Evolutionary conservation across 1,140 invertebrate genomes (phyloP), one percentile per base, ranked within the genome.

Genomic region (Diorhabda elongata): DNA sequence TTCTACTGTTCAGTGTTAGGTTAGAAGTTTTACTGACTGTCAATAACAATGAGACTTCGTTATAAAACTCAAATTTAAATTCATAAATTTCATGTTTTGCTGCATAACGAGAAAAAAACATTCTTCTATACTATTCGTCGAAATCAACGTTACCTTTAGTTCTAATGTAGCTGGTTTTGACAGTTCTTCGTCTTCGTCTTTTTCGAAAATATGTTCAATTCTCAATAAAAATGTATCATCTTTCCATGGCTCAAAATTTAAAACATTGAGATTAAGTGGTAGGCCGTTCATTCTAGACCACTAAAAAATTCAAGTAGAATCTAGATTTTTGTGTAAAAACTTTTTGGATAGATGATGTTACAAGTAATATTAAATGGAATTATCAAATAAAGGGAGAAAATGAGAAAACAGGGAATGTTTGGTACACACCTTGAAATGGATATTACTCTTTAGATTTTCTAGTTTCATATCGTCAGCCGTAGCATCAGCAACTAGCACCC

Each of bases 181-280:
- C 42, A 86, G 73, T 26, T 81, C 72, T 2, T 76, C 69, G 67
- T 92, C 87, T 77, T 93, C 91, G 43, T 81, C 80, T 8, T 81
- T 81, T 76, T 91, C 89, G 71, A 88, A 90, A 73, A 91, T 83
- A 78, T 94, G 90, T 77, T 94, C 92, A 3, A 94, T 78, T 71
- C 92, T 83, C 4, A 94, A 72, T 41, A 94, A 79, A 44, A 88
- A 71, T 5, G 78, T 80, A 4, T 75, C 75, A 7, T 83, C 81
- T 60, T 82, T 83, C 85, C 88, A 88, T 61, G 88, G 86, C 75
- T 92, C 90, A 42, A 93, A 76, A 7, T 91, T 92, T 43, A 94
- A 77, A 44, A 94, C 79, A 71, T 92, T 87, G 5, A 93, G 83
- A 79, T 91, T 91, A 11, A 76, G 66, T 7, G 91, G 91, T 2